Percentiles rank a stretch among this genome's conserved stretches.
phyloP scores from a whole-genome alignment of 2,888 invertebrate genomes.

The Dione vanillae region DNA sequence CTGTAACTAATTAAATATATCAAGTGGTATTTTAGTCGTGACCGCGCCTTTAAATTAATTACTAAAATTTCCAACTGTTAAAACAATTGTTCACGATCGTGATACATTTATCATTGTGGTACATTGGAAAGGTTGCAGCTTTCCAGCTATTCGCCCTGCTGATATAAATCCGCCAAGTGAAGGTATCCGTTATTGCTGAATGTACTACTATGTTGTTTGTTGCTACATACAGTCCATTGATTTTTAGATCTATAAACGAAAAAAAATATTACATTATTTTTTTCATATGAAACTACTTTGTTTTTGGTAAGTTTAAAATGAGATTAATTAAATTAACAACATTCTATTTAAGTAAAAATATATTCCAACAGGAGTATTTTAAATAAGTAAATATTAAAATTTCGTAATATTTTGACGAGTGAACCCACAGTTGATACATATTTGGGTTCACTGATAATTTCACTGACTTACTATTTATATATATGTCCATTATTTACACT shows the following conservation, averaged over 20 bases:
- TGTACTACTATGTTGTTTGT: slow-evolving; percentile 35
- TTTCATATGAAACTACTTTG: too few species aligned
- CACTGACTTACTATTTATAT: too few species aligned
- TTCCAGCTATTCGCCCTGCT: slow-evolving; percentile 45
- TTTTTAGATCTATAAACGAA: slow-evolving; percentile 20
- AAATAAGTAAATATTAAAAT: too few species aligned
- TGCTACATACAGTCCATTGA: slow-evolving; percentile 6
- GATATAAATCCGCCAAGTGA: slow-evolving; percentile 45
- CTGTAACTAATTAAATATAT: slow-evolving; percentile 42
- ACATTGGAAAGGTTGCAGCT: slow-evolving; percentile 49
- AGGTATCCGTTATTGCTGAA: slow-evolving; percentile 43
- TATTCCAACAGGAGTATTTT: too few species aligned
- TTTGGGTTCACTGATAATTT: too few species aligned
- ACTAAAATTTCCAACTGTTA: slow-evolving; percentile 51
- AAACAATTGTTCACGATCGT: slow-evolving; percentile 51
- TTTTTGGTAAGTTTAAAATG: too few species aligned
- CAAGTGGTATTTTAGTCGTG: slow-evolving; percentile 50
- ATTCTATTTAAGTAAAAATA: too few species aligned
- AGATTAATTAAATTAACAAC: too few species aligned
- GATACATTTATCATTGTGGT: slow-evolving; percentile 51
- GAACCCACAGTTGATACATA: too few species aligned
- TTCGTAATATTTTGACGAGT: too few species aligned
- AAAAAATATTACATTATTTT: background rate
- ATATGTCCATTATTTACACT: too few species aligned
- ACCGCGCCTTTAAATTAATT: slow-evolving; percentile 50